Conservation (phyloP, 2,888 invertebrate species). For the Himalopsyche japonica region DNA sequence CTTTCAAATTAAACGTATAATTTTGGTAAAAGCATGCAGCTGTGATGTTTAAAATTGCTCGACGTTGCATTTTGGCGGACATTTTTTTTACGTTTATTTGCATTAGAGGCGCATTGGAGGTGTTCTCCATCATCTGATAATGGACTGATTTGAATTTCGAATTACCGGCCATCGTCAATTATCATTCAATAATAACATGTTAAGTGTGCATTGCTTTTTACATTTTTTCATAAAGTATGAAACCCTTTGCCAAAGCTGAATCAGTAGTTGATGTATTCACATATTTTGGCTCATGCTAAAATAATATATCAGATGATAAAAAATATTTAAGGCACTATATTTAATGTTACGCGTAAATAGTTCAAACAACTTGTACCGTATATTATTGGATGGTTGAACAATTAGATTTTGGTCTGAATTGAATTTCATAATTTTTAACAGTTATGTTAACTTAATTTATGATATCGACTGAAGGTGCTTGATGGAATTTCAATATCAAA, state of each 20-base stretch:
- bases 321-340: neutral
- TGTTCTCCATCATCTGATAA: neutral
- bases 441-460: too few species aligned
- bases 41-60: neutral
- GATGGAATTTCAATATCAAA: too few species aligned
- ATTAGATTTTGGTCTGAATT: too few species aligned
- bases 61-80: neutral
- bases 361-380: too few species aligned
- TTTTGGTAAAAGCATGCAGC: neutral
- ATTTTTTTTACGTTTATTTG: neutral
- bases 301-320: neutral
- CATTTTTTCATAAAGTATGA: neutral
- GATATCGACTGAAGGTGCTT: too few species aligned
- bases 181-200: neutral
- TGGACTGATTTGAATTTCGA: neutral
- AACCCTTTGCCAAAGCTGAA: neutral
- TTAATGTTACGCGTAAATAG: neutral
- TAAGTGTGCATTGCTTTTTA: neutral
- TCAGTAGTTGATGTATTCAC: neutral
- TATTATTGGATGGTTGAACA: too few species aligned
- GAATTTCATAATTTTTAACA: too few species aligned
- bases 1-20: neutral
- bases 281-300: neutral
- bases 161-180: neutral
- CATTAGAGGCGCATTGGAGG: neutral